Percentiles rank a stretch among this genome's conserved stretches.
Conservation (phyloP, 2,113 vertebrate species). For the Morone saxatilis region DNA sequence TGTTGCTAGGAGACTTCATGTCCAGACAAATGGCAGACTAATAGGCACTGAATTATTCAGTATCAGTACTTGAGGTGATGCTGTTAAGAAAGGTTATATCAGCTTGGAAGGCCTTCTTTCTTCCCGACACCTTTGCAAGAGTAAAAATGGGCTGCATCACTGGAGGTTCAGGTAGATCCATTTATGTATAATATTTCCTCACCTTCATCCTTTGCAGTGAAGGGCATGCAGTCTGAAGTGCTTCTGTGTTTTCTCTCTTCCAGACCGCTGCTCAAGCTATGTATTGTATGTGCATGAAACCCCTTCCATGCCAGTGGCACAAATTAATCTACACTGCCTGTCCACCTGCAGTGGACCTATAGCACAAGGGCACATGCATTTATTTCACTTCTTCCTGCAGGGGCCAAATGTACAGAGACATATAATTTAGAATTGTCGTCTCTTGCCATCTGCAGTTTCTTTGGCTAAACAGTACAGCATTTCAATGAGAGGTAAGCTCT, state of each 20-base stretch:
- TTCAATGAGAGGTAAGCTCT: slow-evolving; percentile 38
- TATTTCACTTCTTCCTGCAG: slow-evolving; percentile 53
- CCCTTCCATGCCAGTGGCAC: slow-evolving; percentile 86
- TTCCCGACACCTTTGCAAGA: slow-evolving; percentile 55
- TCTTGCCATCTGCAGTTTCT: slow-evolving; percentile 37
- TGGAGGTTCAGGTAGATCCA: slow-evolving; percentile 53
- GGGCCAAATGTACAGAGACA: slow-evolving; percentile 54
- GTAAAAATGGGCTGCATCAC: slow-evolving; percentile 49
- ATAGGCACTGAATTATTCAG: slow-evolving; percentile 75
- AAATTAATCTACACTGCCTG: slow-evolving; percentile 84
- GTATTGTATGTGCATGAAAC: slow-evolving; percentile 56
- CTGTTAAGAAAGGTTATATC: slow-evolving; percentile 68
- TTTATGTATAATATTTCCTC: slow-evolving; percentile 69
- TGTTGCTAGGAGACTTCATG: slow-evolving; percentile 70
- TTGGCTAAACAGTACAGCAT: slow-evolving; percentile 49
- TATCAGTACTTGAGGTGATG: slow-evolving; percentile 59
- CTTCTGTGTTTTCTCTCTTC: slow-evolving; percentile 54
- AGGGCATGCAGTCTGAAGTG: slow-evolving; percentile 79
- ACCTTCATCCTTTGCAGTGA: slow-evolving; percentile 87
- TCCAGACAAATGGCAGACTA: slow-evolving; percentile 69
- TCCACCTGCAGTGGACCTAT: slow-evolving; percentile 56
- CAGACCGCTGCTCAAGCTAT: slow-evolving; percentile 79
- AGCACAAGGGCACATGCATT: slow-evolving; percentile 69
- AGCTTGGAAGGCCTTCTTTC: slow-evolving; percentile 54
- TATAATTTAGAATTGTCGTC: slow-evolving; percentile 54